Percentiles rank a stretch among this genome's conserved stretches.
These are phyloP conservation scores for Tetranychus truncatus DNA, from an alignment of 2,888 invertebrate species.

Conservation along the genomic window DNA sequence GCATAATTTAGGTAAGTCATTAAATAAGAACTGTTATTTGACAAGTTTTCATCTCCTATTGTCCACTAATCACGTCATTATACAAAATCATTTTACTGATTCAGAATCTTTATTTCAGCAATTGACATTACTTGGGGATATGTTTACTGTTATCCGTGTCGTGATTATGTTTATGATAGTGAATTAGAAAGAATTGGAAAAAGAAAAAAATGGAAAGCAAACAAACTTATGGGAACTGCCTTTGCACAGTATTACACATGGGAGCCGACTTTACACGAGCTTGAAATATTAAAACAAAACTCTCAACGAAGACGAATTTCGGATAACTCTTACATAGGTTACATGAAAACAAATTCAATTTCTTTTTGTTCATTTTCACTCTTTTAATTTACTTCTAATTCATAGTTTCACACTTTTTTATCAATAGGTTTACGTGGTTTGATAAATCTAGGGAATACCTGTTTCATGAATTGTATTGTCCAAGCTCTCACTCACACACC, in stretches of 20 bases:
- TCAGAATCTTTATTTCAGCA: slow-evolving; percentile 35
- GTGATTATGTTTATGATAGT: slow-evolving; percentile 74
- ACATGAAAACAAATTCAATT: slow-evolving; percentile 16
- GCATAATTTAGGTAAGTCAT: slow-evolving; percentile 48
- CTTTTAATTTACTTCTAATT: not conserved
- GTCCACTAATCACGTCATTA: slow-evolving; percentile 19
- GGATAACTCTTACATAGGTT: slow-evolving; percentile 59
- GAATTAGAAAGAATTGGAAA: slow-evolving; percentile 40
- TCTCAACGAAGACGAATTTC: slow-evolving; percentile 58
- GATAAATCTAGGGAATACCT: slow-evolving; percentile 87
- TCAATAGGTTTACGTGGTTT: slow-evolving; percentile 60
- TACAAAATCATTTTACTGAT: not conserved
- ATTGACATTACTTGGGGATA: slow-evolving; percentile 74
- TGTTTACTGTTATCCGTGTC: slow-evolving; percentile 69
- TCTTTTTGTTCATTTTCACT: not conserved
- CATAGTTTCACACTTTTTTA: not conserved
- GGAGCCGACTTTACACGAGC: slow-evolving; percentile 58
- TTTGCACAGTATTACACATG: slow-evolving; percentile 46
- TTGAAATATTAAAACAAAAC: slow-evolving; percentile 52
- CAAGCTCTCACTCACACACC: slow-evolving; percentile 90
- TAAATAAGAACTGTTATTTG: not conserved
- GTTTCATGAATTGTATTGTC: slow-evolving; percentile 96
- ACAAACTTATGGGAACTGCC: slow-evolving; percentile 28
- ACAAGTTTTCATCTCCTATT: slow-evolving; percentile 17
- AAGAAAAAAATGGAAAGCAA: slow-evolving; percentile 29